Percentiles rank a stretch among this genome's conserved stretches.
Conservation (phyloP, 2,797 vertebrate species). For the Xerus rutilus region DNA sequence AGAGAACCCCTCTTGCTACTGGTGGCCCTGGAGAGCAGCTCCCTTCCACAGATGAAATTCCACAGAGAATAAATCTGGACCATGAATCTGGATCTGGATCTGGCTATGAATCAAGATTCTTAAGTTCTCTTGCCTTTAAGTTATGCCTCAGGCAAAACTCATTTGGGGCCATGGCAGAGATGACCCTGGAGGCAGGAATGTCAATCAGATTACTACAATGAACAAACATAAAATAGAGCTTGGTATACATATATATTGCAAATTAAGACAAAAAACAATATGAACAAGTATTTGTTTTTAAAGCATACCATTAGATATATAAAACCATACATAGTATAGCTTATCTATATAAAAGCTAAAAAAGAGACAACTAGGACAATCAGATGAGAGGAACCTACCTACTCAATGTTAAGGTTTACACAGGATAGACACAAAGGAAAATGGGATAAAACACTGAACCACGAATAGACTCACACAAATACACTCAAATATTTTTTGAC, state of each 20-base stretch:
- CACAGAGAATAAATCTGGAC: neutral
- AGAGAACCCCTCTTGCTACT: neutral
- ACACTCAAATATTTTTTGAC: constrained; percentile 30
- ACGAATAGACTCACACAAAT: constrained; percentile 31
- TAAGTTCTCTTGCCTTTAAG: constrained; percentile 39
- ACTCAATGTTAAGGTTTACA: neutral
- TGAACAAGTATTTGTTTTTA: constrained; percentile 16
- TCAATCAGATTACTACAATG: constrained; percentile 5
- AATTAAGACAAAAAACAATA: neutral
- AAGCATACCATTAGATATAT: neutral
- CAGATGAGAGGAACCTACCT: neutral
- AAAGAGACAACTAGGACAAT: constrained; percentile 5
- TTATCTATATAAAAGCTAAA: constrained; percentile 41
- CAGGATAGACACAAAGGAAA: neutral
- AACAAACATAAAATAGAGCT: neutral
- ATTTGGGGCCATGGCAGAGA: neutral
- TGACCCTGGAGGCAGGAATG: neutral
- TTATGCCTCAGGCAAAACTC: constrained; percentile 53
- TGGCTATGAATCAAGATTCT: neutral
- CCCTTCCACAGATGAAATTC: neutral
- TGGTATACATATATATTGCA: constrained; percentile 47
- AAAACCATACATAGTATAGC: constrained; percentile 17
- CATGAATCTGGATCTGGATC: neutral
- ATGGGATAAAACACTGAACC: constrained; percentile 21
- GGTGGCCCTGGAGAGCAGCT: neutral